phyloP scores from a whole-genome alignment of 2,113 vertebrate genomes.

The Malurus alboscapulatus region DNA sequence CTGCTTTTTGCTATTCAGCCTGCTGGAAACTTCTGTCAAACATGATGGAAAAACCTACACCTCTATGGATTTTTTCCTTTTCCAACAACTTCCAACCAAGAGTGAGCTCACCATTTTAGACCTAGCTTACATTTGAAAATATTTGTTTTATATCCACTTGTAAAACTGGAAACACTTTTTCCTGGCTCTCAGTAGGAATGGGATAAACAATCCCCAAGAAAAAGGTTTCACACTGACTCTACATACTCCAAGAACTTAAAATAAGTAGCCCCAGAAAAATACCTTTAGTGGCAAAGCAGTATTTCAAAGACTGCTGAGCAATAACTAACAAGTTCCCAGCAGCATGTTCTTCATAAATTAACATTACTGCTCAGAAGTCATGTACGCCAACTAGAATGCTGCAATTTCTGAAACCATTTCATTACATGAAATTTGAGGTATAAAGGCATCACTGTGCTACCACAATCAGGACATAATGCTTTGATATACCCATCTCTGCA shows the following conservation, averaged over 20 bases:
- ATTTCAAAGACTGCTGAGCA: conserved; percentile 32
- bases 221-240: background rate
- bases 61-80: background rate
- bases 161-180: background rate
- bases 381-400: background rate
- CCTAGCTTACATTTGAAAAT: background rate
- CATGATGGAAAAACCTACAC: background rate
- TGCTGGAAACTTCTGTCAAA: background rate
- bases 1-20: background rate
- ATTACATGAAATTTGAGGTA: conserved; percentile 1
- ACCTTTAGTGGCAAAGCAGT: conserved; percentile 37
- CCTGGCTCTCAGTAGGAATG: background rate
- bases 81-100: background rate
- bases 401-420: background rate
- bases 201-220: background rate
- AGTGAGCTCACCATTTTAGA: background rate
- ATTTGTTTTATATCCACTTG: background rate
- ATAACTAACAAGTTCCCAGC: background rate
- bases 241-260: background rate
- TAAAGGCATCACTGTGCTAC: background rate
- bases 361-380: background rate
- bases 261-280: background rate
- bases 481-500: conserved; percentile 16
- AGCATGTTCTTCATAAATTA: background rate
- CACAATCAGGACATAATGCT: background rate